Evolutionary conservation across 2,888 invertebrate species (phyloP).

Genomic region (Parnassius mnemosyne): DNA sequence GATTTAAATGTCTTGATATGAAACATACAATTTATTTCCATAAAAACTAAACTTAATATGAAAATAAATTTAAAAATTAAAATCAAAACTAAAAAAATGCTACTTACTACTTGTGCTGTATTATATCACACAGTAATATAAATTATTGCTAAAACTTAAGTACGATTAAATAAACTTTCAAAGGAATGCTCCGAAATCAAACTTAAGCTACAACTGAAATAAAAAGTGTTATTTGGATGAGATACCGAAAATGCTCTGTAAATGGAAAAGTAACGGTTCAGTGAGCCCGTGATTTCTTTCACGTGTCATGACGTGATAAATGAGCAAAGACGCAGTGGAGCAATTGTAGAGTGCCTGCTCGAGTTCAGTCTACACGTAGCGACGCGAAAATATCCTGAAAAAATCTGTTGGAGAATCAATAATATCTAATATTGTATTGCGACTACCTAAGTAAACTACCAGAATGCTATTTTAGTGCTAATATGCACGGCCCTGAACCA

Average conservation of each 20-base stretch:
- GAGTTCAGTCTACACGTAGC: constrained; percentile 14
- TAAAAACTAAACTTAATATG: too few relatives aligned
- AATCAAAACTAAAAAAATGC: too few relatives aligned
- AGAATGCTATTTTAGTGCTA: too few relatives aligned
- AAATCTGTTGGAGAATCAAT: background rate
- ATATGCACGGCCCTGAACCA: too few relatives aligned
- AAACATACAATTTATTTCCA: too few relatives aligned
- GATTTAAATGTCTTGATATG: too few relatives aligned
- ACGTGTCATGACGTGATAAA: constrained; percentile 69
- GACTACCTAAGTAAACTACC: too few relatives aligned
- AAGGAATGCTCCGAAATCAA: constrained; percentile 2
- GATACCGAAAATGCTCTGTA: constrained; percentile 64
- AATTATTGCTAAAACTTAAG: too few relatives aligned
- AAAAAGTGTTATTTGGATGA: constrained; percentile 59
- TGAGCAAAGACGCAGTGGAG: constrained; percentile 44
- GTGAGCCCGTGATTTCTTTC: constrained; percentile 60
- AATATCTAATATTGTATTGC: too few relatives aligned
- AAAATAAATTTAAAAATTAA: too few relatives aligned
- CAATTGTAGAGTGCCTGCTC: constrained; percentile 16
- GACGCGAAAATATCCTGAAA: constrained; percentile 8
- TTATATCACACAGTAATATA: too few relatives aligned
- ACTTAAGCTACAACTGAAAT: constrained; percentile 24
- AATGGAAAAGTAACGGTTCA: constrained; percentile 74
- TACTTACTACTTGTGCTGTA: too few relatives aligned
- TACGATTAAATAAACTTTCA: background rate